phyloP scores from a whole-genome alignment of 2,888 invertebrate species.

The Zhuqinia jingwanae region DNA sequence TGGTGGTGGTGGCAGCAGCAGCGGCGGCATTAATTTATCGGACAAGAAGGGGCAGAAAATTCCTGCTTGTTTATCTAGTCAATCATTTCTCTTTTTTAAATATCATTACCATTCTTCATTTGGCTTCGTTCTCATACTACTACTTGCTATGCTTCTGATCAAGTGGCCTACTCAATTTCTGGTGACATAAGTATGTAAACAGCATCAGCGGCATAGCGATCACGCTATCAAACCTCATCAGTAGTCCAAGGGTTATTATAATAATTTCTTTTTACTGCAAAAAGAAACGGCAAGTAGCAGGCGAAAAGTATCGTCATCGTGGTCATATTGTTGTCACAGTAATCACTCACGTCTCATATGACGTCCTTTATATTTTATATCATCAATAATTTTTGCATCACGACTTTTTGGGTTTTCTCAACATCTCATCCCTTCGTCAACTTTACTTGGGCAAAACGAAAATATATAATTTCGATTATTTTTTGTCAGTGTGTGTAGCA shows the following conservation, averaged over 20 bases:
- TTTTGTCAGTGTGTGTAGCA: no score
- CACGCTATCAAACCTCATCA: conserved; percentile 32
- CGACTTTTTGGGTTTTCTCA: conserved; percentile 65
- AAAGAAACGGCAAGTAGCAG: conserved; percentile 45
- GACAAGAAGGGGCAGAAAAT: conserved; percentile 36
- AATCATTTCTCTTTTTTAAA: conserved; percentile 10
- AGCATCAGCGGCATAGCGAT: neutral
- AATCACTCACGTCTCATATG: conserved; percentile 69
- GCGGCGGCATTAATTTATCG: conserved; percentile 42
- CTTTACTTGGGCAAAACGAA: conserved; percentile 28
- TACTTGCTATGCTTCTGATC: no score
- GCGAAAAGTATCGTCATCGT: conserved; percentile 54
- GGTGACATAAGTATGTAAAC: conserved; percentile 22
- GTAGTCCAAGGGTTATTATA: conserved; percentile 1
- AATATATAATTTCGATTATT: conserved; percentile 1
- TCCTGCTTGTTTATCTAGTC: conserved; percentile 34
- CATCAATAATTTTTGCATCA: conserved; percentile 69
- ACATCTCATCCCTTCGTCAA: conserved; percentile 31
- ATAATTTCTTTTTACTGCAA: conserved; percentile 46
- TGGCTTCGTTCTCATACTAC: neutral
- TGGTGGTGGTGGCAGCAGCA: neutral
- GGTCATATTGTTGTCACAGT: conserved; percentile 20
- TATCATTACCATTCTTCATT: neutral
- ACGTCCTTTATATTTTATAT: conserved; percentile 46
- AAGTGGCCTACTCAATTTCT: neutral